Conservation (phyloP, 2,113 vertebrate species). For the Gadus macrocephalus region DNA sequence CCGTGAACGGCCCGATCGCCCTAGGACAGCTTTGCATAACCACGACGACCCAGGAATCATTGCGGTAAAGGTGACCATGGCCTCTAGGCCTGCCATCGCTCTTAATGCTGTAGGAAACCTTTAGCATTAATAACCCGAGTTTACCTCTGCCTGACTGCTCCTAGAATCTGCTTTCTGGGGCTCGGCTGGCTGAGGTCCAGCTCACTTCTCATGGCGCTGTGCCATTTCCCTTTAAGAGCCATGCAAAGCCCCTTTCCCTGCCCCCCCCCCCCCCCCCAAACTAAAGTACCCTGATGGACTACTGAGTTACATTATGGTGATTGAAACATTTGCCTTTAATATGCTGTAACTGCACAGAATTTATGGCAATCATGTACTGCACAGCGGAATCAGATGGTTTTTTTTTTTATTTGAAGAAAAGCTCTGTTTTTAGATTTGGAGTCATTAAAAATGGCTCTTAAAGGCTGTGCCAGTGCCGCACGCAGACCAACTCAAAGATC, state of each 20-base stretch:
- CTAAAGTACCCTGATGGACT: slow-evolving; percentile 23
- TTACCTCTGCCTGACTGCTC: slow-evolving; percentile 30
- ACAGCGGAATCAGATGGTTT: slow-evolving; percentile 18
- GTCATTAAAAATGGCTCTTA: slow-evolving; percentile 7
- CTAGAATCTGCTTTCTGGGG: slow-evolving; percentile 6
- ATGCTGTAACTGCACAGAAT: background rate
- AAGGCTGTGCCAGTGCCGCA: slow-evolving; percentile 24
- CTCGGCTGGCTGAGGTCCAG: slow-evolving; percentile 7
- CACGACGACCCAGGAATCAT: too few species aligned
- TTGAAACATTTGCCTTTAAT: slow-evolving; percentile 14
- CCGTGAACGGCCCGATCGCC: slow-evolving; percentile 23
- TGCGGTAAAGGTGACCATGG: too few species aligned
- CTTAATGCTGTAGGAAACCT: slow-evolving; percentile 10
- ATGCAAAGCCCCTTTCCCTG: slow-evolving; percentile 3
- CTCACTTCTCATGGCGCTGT: slow-evolving; percentile 11
- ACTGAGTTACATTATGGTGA: slow-evolving; percentile 23
- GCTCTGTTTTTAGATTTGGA: slow-evolving; percentile 8
- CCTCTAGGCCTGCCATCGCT: too few species aligned
- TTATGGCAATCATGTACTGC: background rate
- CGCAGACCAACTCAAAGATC: slow-evolving; percentile 33
- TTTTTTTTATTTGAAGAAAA: background rate
- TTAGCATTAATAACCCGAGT: slow-evolving; percentile 12
- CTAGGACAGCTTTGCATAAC: slow-evolving; percentile 18
- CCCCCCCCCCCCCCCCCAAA: background rate
- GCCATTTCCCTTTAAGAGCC: slow-evolving; percentile 5